Evolutionary conservation across 2,113 vertebrate genomes (phyloP).

Genomic region (Odocoileus virginianus): DNA sequence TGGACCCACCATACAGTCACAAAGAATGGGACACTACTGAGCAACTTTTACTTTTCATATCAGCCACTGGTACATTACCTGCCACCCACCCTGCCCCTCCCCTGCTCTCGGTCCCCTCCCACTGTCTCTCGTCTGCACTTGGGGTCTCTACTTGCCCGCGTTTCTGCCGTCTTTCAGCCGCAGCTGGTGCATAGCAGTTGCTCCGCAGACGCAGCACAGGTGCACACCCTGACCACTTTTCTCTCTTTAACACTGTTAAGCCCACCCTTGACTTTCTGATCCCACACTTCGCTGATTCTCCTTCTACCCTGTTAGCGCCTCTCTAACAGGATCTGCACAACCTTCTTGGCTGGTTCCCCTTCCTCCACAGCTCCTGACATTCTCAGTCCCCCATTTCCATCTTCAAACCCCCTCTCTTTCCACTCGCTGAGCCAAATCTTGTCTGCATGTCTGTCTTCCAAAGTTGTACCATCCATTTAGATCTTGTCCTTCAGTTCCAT

Average conservation of each 20-base stretch:
- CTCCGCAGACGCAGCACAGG: background rate
- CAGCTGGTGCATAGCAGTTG: rapidly evolving
- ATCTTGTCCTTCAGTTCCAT: background rate
- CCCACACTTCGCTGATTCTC: background rate
- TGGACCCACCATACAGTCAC: background rate
- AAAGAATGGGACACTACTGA: background rate
- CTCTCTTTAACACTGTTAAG: background rate
- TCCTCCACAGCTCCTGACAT: background rate
- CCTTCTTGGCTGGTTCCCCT: background rate
- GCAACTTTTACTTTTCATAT: background rate
- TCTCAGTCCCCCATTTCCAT: background rate
- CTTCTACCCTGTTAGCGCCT: background rate
- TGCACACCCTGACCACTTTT: background rate
- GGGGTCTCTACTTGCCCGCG: rapidly evolving
- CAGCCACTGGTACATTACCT: background rate
- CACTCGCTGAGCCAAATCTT: background rate
- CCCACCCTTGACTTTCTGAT: background rate
- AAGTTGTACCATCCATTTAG: background rate
- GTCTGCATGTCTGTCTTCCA: background rate
- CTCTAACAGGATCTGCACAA: background rate
- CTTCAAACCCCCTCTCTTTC: background rate
- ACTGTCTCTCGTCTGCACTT: rapidly evolving
- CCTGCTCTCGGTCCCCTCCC: background rate
- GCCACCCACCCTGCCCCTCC: background rate
- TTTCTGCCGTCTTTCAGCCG: background rate